phyloP scores from a whole-genome alignment of 1,140 invertebrate genomes.

The Pogonognathellus flavescens region DNA sequence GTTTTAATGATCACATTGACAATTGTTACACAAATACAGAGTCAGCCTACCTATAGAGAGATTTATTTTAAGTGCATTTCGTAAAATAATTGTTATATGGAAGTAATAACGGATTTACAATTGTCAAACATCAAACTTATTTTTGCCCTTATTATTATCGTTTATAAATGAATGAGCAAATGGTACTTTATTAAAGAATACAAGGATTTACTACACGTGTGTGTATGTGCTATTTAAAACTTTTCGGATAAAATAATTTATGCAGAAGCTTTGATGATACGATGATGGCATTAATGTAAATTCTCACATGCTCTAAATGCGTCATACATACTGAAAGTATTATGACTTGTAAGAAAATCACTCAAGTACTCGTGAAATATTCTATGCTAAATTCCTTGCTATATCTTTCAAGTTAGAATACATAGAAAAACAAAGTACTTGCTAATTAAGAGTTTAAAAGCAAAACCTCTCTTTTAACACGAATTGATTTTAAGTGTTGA shows the following conservation, averaged over 20 bases:
- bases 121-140: too few relatives aligned
- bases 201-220: too few relatives aligned
- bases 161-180: too few relatives aligned
- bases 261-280: not conserved
- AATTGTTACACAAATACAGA: too few relatives aligned
- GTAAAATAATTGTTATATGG: too few relatives aligned
- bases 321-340: not conserved
- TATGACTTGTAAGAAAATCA: not conserved
- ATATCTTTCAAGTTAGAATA: not conserved
- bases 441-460: constrained; percentile 37
- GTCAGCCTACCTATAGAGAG: too few relatives aligned
- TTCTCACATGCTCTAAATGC: constrained; percentile 5
- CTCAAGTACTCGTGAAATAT: not conserved
- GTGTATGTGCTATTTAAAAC: too few relatives aligned
- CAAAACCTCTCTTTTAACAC: not conserved
- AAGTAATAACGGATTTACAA: too few relatives aligned
- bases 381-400: not conserved
- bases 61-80: too few relatives aligned
- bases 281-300: not conserved
- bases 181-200: too few relatives aligned
- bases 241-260: too few relatives aligned
- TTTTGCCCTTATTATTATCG: too few relatives aligned
- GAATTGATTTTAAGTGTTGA: constrained; percentile 29
- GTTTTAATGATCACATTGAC: not conserved
- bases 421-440: constrained; percentile 10